Evolutionary conservation across 1,140 invertebrate species (phyloP), one percentile per base, ranked within the genome.

Genomic region (Pantala flavescens): DNA sequence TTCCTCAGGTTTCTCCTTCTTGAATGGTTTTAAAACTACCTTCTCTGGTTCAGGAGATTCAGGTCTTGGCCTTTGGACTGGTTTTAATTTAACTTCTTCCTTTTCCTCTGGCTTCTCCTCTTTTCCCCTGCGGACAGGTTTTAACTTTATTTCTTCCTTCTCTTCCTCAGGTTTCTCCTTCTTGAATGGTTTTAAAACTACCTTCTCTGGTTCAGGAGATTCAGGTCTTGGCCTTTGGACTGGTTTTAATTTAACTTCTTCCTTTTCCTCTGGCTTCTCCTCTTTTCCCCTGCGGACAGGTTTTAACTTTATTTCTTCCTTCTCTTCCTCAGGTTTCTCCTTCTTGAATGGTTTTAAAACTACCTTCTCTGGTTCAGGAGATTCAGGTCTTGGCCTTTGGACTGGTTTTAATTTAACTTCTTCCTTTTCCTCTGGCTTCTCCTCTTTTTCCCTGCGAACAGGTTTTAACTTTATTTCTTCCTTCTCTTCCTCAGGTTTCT

Each of bases 161-260:
- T 77, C 75, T 36, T 75, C 63, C 71, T 71, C 42, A 12, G 72
- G 74, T 24, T 24, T n/a, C n/a, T 70, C 28, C 82, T 80, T 82
- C 78, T 79, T 79, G 80, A 79, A 80, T 78, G 79, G 83, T 79
- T 78, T 82, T 77, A 74, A 79, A 78, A 74, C 78, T 0, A 77
- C 74, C 24, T 73, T 70, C 76, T 81, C 77, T 10, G 73, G 71
- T 73, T 73, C 42, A 10, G 16, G 73, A 10, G 43, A 74, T 19
- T 74, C 43, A 71, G n/a, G 63, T 24, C 73, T 76, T 78, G 49
- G 43, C 55, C 23, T 75, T 49, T 23, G 70, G 9, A 24, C 70
- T 24, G 77, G 77, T 77, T 79, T 80, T 72, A 77, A 74, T 72
- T 74, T 77, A 14, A 80, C 77, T 76, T 76, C 71, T 76, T 81